Evolutionary conservation across 2,797 vertebrate species (phyloP), one percentile per base, ranked within the genome.

Genomic region (Macrochelys suwanniensis): DNA sequence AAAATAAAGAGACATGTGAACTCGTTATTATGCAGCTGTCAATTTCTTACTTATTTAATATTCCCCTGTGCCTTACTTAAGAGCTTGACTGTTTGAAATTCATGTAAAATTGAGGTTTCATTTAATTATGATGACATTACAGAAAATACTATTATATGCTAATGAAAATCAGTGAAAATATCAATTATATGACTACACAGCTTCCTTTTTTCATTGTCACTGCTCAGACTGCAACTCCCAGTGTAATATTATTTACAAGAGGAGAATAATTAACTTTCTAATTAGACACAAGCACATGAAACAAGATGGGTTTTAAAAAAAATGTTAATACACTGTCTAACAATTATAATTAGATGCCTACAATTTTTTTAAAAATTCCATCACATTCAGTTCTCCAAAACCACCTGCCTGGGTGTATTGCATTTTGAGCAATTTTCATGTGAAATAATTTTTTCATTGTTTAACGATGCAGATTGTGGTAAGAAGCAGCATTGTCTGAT

Each of bases 31-130:
- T 12, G 50, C 11, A 91, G n/a, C 28, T 89, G n/a, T 7, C 21
- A 51, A 13, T 80, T 83, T 91, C 90, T 47, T 80, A 51, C 31
- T 90, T 85, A 74, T 74, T 80, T 47, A 90, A 91, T 65, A 84
- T 50, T 93, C 49, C 28, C n/a, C 28, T 87, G 28, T 74, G 65
- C 33, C 51, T 71, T 26, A 74, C 11, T 83, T 54, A n/a, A 74
- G 33, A 92, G 15, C 23, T 80, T 16, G 89, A 42, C 6, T 92
- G 56, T 45, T 87, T 95, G 84, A 89, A 96, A 89, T 17, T 82
- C 90, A 53, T 33, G 82, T 85, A 88, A 94, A 96, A 96, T 1
- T 82, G 84, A 59, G 33, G 88, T 89, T 94, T 94, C 11, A 80
- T 91, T 94, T 92, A 89, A 90, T 87, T 93, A 21, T 77, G 37